Percentiles rank a stretch among this genome's conserved stretches.
Conservation (phyloP, 1,140 invertebrate species). For the Bombyx mori region ASM3026992v2 NC_085130.1:11928001-11928500, state of each 20-base stretch:
- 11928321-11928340: conserved; percentile 28
- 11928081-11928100: conserved; percentile 24
- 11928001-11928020: not conserved
- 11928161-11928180: conserved; percentile 27
- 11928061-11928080: not conserved
- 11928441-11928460: too few relatives aligned
- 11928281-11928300: conserved; percentile 26
- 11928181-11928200: conserved; percentile 22
- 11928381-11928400: too few relatives aligned
- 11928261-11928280: conserved; percentile 35
- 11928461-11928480: too few relatives aligned
- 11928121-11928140: conserved; percentile 30
- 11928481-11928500: too few relatives aligned
- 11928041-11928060: not conserved
- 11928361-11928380: too few relatives aligned
- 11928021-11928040: not conserved
- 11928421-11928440: too few relatives aligned
- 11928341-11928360: conserved; percentile 12
- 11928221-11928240: conserved; percentile 35
- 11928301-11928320: conserved; percentile 16
- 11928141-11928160: conserved; percentile 43
- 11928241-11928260: conserved; percentile 18
- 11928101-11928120: conserved; percentile 34
- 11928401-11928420: too few relatives aligned
- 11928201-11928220: conserved; percentile 19